Base-by-base conservation (phyloP, 2,888 invertebrate genomes). In the Eurytoma californica region DNA sequence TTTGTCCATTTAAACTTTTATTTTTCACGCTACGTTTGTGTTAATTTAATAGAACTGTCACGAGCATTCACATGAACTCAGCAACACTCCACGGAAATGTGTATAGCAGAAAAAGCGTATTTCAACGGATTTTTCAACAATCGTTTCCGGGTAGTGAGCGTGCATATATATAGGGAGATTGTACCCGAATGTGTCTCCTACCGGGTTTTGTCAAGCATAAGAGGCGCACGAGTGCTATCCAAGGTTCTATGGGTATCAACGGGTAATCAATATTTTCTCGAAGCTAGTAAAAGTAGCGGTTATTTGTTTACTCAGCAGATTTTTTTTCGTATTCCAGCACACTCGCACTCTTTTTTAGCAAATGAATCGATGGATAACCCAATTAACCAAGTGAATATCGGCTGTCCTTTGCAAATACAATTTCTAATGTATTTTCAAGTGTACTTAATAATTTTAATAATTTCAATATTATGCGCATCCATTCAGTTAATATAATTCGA, bases 101-200 rank as follows among this genome's bases (percentile, higher is more conserved):
- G 30, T 39, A 47, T 18, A 63, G 47, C 63, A 5, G n/a, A n/a
- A n/a, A 16, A 18, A 63, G 9, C 39, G 39, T n/a, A 47, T 39
- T 30, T 39, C 12, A n/a, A 12, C 28, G 3, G 12, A 4, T 63
- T 63, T 63, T 63, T 47, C 13, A 63, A 47, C 18, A 18, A 47
- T 47, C 47, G 63, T 18, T n/a, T 18, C 12, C 14, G n/a, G 3
- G 63, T 39, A 18, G 47, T 39, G 47, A 18, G 20, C 47, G 39
- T 9, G 12, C 47, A 13, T 39, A 63, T 47, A n/a, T 87, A 85
- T 85, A 86, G 86, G 24, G 24, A 83, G 83, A 82, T 86, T 82
- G 51, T 53, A 18, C 13, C 51, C n/a, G 51, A 53, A 39, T 72
- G 30, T 39, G 61, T 53, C 53, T 30, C 61, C 28, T 18, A 30